Evolutionary conservation across 1,140 invertebrate genomes (phyloP), one percentile per base, ranked within the genome.

Genomic region (Zophobas morio): DNA sequence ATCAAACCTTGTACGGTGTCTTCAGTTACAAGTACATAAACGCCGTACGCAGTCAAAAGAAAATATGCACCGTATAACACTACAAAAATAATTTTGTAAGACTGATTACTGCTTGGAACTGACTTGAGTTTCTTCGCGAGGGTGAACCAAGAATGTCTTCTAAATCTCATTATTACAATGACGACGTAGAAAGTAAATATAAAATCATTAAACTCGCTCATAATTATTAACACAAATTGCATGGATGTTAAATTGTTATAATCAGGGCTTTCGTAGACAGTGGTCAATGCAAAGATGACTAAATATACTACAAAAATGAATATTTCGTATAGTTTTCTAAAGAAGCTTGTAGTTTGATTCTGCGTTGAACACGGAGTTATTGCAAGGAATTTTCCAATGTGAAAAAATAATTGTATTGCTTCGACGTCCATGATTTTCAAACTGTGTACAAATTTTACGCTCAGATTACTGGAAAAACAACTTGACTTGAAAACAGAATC

Each of bases 331-430:
- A 46, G 3, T 8, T 46, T 46, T 46, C 3, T 46, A 46, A 46
- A 46, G 3, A 46, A 46, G 3, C 8, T 46, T 3, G 42, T 8
- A 4, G 42, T 46, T 20, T 8, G 42, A 46, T 46, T 8, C 3
- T 46, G 3, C 3, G 3, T 4, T 8, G 42, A 46, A 46, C 8
- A 46, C 8, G 42, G 42, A 4, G 42, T 46, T 4, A 46, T 4
- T 46, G 42, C 42, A 3, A 46, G 8, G 42, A 46, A 46, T 46
- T 46, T 87, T 6, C 84, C 84, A 6, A 86, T 4, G 3, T 46
- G 3, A 46, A 46, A 46, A 46, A 46, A 3, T 46, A 46, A 46
- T 46, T 46, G 3, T 4, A 46, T 46, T 8, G 8, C 3, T 46
- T 46, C 42, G 3, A 46, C 3, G 8, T 46, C 42, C 42, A 46